Conservation (phyloP, 2,888 invertebrate genomes). For the Mystacides longicornis region DNA sequence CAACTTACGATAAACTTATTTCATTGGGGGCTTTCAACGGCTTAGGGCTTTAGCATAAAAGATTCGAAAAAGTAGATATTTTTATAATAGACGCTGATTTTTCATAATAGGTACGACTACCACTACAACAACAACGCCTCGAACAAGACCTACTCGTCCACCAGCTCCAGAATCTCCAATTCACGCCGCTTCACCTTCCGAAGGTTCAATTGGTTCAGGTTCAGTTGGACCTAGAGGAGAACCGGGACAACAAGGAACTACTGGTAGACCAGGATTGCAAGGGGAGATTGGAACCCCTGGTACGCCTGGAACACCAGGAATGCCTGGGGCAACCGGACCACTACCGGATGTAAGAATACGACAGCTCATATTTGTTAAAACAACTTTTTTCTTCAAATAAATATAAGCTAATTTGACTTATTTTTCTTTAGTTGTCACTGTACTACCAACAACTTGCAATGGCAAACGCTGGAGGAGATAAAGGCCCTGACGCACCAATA, state of each 20-base stretch:
- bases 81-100: too few species aligned
- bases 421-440: constrained; percentile 48
- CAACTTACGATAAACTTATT: too few species aligned
- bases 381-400: too few species aligned
- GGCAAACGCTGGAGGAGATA: constrained; percentile 63
- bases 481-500: constrained; percentile 58
- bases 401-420: not conserved
- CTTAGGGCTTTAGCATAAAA: too few species aligned
- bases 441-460: constrained; percentile 71
- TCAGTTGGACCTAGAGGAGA: constrained; percentile 12
- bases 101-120: not conserved
- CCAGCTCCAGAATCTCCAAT: constrained; percentile 21
- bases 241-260: constrained; percentile 21
- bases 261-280: constrained; percentile 32
- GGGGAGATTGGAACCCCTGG: constrained; percentile 50
- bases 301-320: constrained; percentile 59
- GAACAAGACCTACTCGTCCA: constrained; percentile 18
- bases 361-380: not conserved
- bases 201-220: constrained; percentile 16
- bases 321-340: constrained; percentile 60
- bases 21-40: too few species aligned
- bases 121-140: constrained; percentile 22
- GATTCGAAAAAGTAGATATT: too few species aligned
- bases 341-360: constrained; percentile 30
- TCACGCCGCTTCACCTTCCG: constrained; percentile 18